phyloP scores from a whole-genome alignment of 2,797 vertebrate genomes.

The Mallotus villosus region DNA sequence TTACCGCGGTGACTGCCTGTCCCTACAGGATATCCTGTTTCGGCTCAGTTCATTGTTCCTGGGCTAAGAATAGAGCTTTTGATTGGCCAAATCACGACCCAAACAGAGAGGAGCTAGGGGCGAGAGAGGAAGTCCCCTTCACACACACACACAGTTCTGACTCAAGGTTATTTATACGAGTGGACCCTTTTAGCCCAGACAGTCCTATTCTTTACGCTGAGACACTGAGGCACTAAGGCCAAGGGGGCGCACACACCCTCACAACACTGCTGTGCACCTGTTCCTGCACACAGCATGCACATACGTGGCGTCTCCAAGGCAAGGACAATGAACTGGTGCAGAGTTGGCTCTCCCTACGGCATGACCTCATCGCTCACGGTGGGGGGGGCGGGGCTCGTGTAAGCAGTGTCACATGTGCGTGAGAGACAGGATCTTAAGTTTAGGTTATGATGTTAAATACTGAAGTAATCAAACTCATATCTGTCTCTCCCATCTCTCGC shows the following conservation, averaged over 20 bases:
- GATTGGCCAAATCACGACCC: conserved; percentile 60
- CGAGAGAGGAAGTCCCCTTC: conserved; percentile 68
- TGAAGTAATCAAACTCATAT: conserved; percentile 37
- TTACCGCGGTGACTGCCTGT: conserved; percentile 69
- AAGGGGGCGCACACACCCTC: conserved; percentile 6
- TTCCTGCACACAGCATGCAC: conserved; percentile 8
- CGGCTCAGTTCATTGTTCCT: conserved; percentile 67
- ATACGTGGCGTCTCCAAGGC: conserved; percentile 16
- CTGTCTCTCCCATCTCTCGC: conserved; percentile 26
- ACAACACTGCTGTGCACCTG: conserved; percentile 12
- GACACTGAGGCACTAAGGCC: background rate
- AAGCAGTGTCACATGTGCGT: too few species aligned
- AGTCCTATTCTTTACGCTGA: background rate
- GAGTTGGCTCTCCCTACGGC: conserved; percentile 24
- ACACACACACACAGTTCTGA: conserved; percentile 27
- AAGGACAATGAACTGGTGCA: conserved; percentile 19
- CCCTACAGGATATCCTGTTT: conserved; percentile 79
- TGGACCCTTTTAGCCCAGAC: conserved; percentile 52
- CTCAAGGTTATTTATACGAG: conserved; percentile 55
- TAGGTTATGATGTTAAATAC: too few species aligned
- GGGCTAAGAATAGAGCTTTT: conserved; percentile 64
- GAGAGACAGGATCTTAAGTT: too few species aligned
- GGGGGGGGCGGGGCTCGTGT: background rate
- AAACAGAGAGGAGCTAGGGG: conserved; percentile 42
- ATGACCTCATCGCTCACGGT: conserved; percentile 20